These are phyloP conservation scores for Prosapia bicincta DNA, from an alignment of 2,888 invertebrate genomes.

Conservation along the genomic window DNA sequence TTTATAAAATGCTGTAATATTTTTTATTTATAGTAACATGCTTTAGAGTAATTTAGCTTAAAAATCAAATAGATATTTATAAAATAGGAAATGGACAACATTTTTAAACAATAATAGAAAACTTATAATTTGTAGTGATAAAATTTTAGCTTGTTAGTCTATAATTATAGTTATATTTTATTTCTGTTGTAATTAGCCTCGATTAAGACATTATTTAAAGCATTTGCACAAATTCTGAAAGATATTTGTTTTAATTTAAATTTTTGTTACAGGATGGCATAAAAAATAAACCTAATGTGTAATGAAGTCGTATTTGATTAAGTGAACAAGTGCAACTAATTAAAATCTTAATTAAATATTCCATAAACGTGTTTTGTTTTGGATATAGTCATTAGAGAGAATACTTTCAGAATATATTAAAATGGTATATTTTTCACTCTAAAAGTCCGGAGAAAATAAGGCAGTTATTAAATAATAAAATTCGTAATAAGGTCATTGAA, in stretches of 20 bases:
- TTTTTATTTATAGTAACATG: too few species aligned
- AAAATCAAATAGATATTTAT: neutral
- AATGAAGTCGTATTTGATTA: too few species aligned
- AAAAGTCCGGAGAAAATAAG: too few species aligned
- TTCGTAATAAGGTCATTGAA: too few species aligned
- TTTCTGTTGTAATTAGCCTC: neutral
- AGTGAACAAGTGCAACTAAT: too few species aligned
- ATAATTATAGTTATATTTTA: neutral
- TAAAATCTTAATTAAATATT: too few species aligned
- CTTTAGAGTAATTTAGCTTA: neutral
- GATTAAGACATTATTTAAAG: neutral
- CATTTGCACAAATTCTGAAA: neutral
- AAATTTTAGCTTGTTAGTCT: neutral
- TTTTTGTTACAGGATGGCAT: neutral
- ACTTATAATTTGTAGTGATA: neutral
- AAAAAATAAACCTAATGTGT: too few species aligned
- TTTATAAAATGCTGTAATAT: neutral
- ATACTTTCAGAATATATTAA: too few species aligned
- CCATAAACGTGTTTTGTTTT: too few species aligned
- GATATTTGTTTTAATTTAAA: neutral
- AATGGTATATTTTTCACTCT: too few species aligned
- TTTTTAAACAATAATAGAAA: neutral
- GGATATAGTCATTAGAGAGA: too few species aligned
- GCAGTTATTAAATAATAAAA: too few species aligned
- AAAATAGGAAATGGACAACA: neutral